Evolutionary conservation across 2,888 invertebrate species (phyloP).

Genomic region (Stenodema calcarata): DNA sequence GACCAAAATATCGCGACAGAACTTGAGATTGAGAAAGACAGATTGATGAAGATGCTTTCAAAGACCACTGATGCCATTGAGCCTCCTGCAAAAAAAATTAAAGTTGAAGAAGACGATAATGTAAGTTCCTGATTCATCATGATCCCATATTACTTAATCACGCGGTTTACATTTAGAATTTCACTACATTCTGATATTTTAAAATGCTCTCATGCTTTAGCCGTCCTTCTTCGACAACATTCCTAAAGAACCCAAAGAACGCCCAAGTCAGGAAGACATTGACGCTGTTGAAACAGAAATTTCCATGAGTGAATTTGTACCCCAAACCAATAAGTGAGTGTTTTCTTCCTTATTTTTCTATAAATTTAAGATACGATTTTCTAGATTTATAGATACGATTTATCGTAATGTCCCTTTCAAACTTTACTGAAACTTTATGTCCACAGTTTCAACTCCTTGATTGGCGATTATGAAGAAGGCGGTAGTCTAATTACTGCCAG

Average conservation of each 20-base stretch:
- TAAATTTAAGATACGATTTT: too few species aligned
- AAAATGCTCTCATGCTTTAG: not conserved
- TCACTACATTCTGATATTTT: too few species aligned
- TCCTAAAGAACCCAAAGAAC: conserved; percentile 51
- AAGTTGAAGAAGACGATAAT: not conserved
- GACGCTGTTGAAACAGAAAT: conserved; percentile 59
- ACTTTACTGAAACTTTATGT: not conserved
- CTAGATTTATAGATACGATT: too few species aligned
- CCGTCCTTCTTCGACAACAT: conserved; percentile 20
- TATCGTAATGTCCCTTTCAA: not conserved
- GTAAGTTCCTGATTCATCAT: not conserved
- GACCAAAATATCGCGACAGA: conserved; percentile 54
- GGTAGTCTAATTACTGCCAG: conserved; percentile 61
- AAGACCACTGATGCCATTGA: not conserved
- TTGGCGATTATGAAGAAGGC: not conserved
- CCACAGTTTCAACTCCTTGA: not conserved
- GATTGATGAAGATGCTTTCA: conserved; percentile 44
- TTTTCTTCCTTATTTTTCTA: not conserved
- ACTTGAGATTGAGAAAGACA: conserved; percentile 48
- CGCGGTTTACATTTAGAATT: too few species aligned
- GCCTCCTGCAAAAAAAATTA: conserved; percentile 28
- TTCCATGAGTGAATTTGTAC: conserved; percentile 4
- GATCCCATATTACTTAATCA: too few species aligned
- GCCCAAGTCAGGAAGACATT: conserved; percentile 57
- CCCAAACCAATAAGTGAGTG: conserved; percentile 17